phyloP scores from a whole-genome alignment of 2,113 vertebrate species.

The Corythoichthys haematopterus region DNA sequence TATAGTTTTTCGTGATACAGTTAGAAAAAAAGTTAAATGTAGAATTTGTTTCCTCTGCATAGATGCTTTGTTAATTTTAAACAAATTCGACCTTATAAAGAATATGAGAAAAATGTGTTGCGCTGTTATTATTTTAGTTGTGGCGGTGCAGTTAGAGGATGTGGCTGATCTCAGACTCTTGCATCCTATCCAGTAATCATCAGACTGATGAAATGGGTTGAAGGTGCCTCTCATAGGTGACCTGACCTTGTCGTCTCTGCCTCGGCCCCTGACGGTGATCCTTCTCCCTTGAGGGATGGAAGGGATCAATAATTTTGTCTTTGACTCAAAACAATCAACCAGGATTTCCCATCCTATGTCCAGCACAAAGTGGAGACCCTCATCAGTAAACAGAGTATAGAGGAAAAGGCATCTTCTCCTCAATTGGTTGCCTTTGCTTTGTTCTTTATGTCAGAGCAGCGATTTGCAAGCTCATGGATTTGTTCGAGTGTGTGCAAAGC shows the following conservation, averaged over 20 bases:
- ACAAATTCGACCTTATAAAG: not conserved
- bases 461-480: conserved; percentile 23
- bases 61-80: not conserved
- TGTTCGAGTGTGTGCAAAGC: conserved; percentile 28
- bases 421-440: conserved; percentile 14
- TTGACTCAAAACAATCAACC: conserved; percentile 49
- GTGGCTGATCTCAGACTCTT: conserved; percentile 46
- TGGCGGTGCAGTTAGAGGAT: conserved; percentile 11
- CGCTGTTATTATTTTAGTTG: conserved; percentile 9
- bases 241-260: conserved; percentile 66
- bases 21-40: not conserved
- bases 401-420: conserved; percentile 37
- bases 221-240: conserved; percentile 49
- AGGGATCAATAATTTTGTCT: conserved; percentile 54
- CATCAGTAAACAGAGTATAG: conserved; percentile 41
- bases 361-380: conserved; percentile 17
- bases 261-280: conserved; percentile 60
- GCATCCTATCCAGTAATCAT: conserved; percentile 44
- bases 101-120: not conserved
- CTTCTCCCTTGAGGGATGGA: conserved; percentile 39
- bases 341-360: conserved; percentile 26
- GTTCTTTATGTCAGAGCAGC: conserved; percentile 25
- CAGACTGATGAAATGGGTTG: conserved; percentile 54
- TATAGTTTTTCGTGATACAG: conserved; percentile 18
- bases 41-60: not conserved